Evolutionary conservation across 1,140 invertebrate species (phyloP), one percentile per base, ranked within the genome.

Genomic region (Bombus cullumanus): DNA sequence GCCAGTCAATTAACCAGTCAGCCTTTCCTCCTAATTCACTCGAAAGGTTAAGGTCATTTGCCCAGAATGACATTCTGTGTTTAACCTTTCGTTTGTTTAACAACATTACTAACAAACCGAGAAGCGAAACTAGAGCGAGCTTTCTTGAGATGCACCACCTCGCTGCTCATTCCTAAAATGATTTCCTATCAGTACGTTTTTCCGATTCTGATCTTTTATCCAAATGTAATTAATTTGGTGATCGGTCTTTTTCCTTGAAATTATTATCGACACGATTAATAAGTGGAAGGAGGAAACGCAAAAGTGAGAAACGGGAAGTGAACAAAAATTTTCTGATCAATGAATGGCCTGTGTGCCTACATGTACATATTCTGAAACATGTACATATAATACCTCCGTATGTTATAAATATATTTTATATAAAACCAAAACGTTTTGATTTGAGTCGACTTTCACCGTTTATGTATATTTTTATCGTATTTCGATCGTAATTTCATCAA

Each of bases 41-140:
- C 64, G 47, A 68, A 81, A 81, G 84, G 84, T 85, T 85, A 85
- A 81, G 78, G 84, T 75, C 79, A 37, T 81, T 66, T 15, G 47
- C 71, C 68, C 81, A 39, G 43, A 81, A 68, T 59, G 78, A 81
- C 69, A 57, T 53, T 81, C 59, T 37, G 41, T 59, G 59, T 85
- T 81, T 85, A 81, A 85, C 76, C 69, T 59, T 71, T 62, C 39
- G 43, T 84, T 79, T 72, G 39, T 59, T 71, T 79, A 79, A 84
- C 83, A 68, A 84, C 75, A 84, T 84, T 81, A 57, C 28, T 62
- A 47, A 37, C 34, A 43, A 78, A 62, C 2, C 41, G 25, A 73
- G 47, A n/a, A 69, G 64, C 25, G 37, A 34, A 41, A 41, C 69
- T 31, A 28, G 53, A 10, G 37, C 15, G 15, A 69, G 53, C 31